These are phyloP conservation scores for Amyelois transitella DNA, from an alignment of 1,140 invertebrate species.

Conservation along the genomic window DNA sequence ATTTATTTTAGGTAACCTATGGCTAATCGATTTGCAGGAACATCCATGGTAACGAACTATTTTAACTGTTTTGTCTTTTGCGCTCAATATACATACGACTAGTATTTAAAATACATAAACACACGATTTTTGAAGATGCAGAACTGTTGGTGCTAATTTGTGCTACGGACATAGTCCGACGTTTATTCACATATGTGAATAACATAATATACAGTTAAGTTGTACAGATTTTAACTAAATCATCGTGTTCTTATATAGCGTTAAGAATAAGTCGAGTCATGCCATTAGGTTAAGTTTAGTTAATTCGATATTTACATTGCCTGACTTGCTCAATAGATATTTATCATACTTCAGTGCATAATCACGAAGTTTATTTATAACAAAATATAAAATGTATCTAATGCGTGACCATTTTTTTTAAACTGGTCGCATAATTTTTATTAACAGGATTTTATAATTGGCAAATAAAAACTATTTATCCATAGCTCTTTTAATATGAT, in stretches of 20 bases:
- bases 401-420: too few relatives aligned
- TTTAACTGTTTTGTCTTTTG: background rate
- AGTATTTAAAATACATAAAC: too few relatives aligned
- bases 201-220: conserved; percentile 42
- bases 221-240: conserved; percentile 48
- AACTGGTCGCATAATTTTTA: too few relatives aligned
- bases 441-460: too few relatives aligned
- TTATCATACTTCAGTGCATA: conserved; percentile 3
- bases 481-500: too few relatives aligned
- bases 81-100: too few relatives aligned
- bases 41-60: background rate
- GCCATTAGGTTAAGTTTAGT: conserved; percentile 65
- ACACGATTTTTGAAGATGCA: background rate
- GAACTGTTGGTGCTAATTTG: conserved; percentile 59
- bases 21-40: background rate
- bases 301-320: conserved; percentile 10
- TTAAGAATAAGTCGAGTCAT: conserved; percentile 66
- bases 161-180: conserved; percentile 57
- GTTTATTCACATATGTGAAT: conserved; percentile 52
- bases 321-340: conserved; percentile 13
- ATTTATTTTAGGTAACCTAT: background rate
- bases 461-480: too few relatives aligned
- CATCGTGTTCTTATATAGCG: conserved; percentile 33
- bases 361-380: too few relatives aligned
- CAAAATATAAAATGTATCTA: too few relatives aligned